Conservation (phyloP, 2,888 invertebrate genomes). For the Cacoxenus indagator region DNA sequence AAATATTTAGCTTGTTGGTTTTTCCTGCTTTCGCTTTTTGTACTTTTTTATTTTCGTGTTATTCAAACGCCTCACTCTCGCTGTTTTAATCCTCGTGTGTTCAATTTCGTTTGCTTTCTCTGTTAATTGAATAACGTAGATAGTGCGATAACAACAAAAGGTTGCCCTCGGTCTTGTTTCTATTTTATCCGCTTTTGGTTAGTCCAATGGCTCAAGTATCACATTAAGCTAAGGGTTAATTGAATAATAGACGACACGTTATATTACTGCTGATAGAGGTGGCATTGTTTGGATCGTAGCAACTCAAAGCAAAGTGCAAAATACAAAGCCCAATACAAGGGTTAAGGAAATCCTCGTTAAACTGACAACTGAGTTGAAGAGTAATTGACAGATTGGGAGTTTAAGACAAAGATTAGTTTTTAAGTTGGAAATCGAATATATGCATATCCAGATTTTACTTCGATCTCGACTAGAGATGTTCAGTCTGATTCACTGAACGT, state of each 20-base stretch:
- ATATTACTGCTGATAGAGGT: not conserved
- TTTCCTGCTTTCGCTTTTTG: conserved; percentile 20
- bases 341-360: too few relatives aligned
- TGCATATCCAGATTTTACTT: too few relatives aligned
- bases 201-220: not conserved
- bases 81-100: conserved; percentile 1
- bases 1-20: conserved; percentile 56
- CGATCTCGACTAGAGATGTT: too few relatives aligned
- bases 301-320: too few relatives aligned
- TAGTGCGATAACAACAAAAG: not conserved
- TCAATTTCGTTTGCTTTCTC: not conserved
- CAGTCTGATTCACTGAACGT: too few relatives aligned
- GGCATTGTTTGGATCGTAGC: too few relatives aligned
- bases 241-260: conserved; percentile 12
- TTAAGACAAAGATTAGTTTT: too few relatives aligned
- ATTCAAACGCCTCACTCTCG: conserved; percentile 1
- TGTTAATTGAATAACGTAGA: conserved; percentile 8
- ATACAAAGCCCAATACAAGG: too few relatives aligned
- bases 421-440: too few relatives aligned
- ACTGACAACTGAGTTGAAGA: too few relatives aligned
- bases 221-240: not conserved
- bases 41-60: conserved; percentile 28
- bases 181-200: not conserved
- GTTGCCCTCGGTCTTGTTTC: not conserved
- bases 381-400: too few relatives aligned